These are phyloP conservation scores for Oreotrochilus melanogaster DNA, from an alignment of 2,113 vertebrate genomes.

Conservation along the genomic window DNA sequence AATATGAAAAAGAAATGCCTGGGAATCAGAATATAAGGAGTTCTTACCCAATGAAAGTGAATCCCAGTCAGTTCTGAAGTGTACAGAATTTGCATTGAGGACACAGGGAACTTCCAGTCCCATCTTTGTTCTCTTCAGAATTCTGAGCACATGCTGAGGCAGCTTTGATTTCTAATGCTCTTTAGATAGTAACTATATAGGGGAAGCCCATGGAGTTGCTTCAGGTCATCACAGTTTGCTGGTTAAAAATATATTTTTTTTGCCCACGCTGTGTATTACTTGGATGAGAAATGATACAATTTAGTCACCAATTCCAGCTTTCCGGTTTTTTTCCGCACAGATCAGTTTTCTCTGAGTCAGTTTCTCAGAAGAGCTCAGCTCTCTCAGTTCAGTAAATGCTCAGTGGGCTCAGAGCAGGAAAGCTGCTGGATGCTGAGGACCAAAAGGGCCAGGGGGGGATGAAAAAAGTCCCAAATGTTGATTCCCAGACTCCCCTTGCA, in stretches of 20 bases:
- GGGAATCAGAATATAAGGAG: not conserved
- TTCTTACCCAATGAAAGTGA: not conserved
- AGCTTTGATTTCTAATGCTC: not conserved
- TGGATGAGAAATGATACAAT: not conserved
- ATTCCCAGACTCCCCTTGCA: not conserved
- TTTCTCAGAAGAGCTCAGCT: not conserved
- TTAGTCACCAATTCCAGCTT: not conserved
- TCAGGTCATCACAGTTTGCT: not conserved
- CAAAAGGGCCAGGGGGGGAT: fast-evolving
- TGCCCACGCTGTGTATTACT: not conserved
- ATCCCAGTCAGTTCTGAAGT: not conserved
- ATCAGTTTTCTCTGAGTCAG: not conserved
- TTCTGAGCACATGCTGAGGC: not conserved
- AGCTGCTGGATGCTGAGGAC: not conserved
- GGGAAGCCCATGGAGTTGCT: not conserved
- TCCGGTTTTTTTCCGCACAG: fast-evolving
- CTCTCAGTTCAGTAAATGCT: not conserved
- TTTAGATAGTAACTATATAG: not conserved
- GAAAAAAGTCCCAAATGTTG: not conserved
- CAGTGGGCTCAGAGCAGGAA: not conserved
- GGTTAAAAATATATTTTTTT: not conserved
- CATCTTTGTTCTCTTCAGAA: not conserved
- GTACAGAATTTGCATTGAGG: not conserved
- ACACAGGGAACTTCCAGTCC: not conserved
- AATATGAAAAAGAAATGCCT: not conserved